Base-by-base conservation (phyloP, 2,888 invertebrate genomes). In the Gymnosoma rotundatum region DNA sequence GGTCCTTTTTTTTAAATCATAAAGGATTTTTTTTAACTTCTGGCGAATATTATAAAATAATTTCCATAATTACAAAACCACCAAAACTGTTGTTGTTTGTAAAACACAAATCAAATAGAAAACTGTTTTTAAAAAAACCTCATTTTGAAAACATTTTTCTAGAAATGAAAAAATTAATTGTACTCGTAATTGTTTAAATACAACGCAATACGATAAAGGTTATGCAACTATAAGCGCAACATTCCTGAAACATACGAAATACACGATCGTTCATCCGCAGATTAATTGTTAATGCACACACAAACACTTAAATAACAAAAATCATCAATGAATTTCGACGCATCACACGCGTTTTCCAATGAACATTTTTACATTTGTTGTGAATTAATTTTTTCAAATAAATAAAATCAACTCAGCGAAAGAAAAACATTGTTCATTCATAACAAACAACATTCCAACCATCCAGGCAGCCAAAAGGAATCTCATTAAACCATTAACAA, bases 271-370 rank as follows among this genome's bases (percentile, higher is more conserved):
- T 21, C 38, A 52, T 42, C 38, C 14, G 32, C 42, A 25, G 36
- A 50, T 0, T 2, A 61, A 52, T 45, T 69, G 25, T 69, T 10
- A n/a, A 48, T 20, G 58, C 5, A 61, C 18, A 50, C 16, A 48
- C 14, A 72, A 0, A 48, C 38, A 69, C 21, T 20, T 12, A 54
- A 21, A 25, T 50, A 32, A n/a, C 20, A 21, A 36, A 58, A 78
- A 52, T 63, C 76, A 72, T 80, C 80, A 83, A 83, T 80, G 80
- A 83, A 83, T 78, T 78, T 58, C 80, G 69, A 80, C 72, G 80
- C 80, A 83, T 80, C 80, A 80, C 83, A 83, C 76, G 80, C 80
- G 83, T 83, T 73, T 83, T 83, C 80, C 76, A 83, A 66, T 73
- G 80, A 80, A 83, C 64, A 69, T 12, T 48, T 14, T 78, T 66